Evolutionary conservation across 2,888 invertebrate species (phyloP).

Genomic region (Mesoligia furuncula): DNA sequence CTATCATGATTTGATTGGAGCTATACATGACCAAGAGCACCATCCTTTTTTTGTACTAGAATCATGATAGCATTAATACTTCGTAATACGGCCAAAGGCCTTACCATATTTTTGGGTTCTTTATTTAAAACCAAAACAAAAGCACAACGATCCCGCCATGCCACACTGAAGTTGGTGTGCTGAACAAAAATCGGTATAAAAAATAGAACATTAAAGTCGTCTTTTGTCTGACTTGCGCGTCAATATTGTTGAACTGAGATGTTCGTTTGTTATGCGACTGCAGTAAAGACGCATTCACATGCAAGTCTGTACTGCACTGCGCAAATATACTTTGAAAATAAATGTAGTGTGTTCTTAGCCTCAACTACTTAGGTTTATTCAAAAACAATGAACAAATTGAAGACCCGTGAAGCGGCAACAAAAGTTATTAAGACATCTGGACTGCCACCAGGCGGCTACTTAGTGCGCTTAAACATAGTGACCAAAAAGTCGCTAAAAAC

Average conservation of each 20-base stretch:
- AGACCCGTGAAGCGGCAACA: too few species aligned
- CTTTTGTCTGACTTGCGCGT: slow-evolving; percentile 21
- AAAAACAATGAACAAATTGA: too few species aligned
- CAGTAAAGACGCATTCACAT: slow-evolving; percentile 8
- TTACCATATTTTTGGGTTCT: too few species aligned
- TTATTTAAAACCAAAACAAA: slow-evolving; percentile 6
- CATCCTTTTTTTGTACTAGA: too few species aligned
- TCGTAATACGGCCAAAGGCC: not conserved
- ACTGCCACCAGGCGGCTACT: too few species aligned
- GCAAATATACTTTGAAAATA: not conserved
- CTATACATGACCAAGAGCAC: too few species aligned
- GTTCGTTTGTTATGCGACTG: not conserved
- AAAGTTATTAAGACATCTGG: too few species aligned
- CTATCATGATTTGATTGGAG: too few species aligned
- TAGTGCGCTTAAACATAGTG: too few species aligned
- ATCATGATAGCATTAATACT: too few species aligned
- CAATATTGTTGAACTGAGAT: not conserved
- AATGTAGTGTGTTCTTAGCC: slow-evolving; percentile 10
- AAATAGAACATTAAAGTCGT: not conserved
- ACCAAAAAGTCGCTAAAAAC: too few species aligned
- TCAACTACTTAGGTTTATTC: not conserved
- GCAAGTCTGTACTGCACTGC: slow-evolving; percentile 14
- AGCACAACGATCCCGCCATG: not conserved
- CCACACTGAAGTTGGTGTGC: not conserved
- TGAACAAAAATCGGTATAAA: not conserved